Evolutionary conservation across 2,797 vertebrate species (phyloP).

Genomic region (Hypotaenidia okinawae): DNA sequence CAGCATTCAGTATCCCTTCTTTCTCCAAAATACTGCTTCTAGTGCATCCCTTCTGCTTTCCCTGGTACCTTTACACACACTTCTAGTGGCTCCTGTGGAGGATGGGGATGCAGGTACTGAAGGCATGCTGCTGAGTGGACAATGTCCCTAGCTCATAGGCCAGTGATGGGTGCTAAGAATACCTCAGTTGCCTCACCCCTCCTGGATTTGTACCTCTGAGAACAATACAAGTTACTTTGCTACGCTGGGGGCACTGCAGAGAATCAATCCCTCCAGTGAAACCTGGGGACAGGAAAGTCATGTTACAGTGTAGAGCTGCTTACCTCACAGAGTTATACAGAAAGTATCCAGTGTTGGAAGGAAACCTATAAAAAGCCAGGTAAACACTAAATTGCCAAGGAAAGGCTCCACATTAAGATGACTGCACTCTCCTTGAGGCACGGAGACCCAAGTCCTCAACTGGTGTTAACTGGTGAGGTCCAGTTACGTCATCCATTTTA

Average conservation of each 20-base stretch:
- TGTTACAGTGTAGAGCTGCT: not conserved
- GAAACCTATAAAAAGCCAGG: not conserved
- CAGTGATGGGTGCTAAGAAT: not conserved
- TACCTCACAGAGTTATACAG: not conserved
- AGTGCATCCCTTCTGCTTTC: not conserved
- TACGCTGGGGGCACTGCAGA: not conserved
- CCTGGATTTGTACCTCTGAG: not conserved
- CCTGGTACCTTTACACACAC: not conserved
- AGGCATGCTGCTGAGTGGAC: not conserved
- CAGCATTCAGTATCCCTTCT: not conserved
- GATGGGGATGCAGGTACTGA: not conserved
- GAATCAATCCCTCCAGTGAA: not conserved
- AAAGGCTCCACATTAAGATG: not conserved
- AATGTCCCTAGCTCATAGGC: not conserved
- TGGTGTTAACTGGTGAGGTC: not conserved
- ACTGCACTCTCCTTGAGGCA: not conserved
- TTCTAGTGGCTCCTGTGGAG: not conserved
- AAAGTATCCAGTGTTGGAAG: not conserved
- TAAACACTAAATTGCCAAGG: not conserved
- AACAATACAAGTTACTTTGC: not conserved
- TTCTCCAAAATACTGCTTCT: not conserved
- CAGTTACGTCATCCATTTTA: not conserved
- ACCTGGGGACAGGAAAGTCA: not conserved
- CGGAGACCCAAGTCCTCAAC: not conserved
- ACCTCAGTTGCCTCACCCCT: fast-evolving